A percentile compares a stretch with the other conserved stretches of the same genome.
These are phyloP conservation scores for Micropoecilia bifurca DNA, from an alignment of 2,797 vertebrate genomes.

Conservation along the genomic window DNA sequence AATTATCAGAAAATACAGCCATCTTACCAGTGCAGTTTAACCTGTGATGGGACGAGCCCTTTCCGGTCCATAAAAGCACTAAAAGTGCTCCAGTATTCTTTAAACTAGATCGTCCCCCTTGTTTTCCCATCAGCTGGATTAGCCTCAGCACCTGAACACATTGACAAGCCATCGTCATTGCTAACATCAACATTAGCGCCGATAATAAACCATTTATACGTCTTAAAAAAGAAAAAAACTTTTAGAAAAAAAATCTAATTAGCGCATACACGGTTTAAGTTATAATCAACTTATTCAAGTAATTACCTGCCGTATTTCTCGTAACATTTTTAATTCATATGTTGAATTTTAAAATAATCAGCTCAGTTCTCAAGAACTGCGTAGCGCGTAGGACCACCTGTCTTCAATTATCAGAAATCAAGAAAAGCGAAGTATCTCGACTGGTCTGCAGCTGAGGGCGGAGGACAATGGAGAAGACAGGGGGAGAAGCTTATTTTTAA, in stretches of 20 bases:
- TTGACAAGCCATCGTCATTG: conserved; percentile 25
- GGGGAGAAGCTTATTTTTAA: too few relatives aligned
- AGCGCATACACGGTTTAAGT: background rate
- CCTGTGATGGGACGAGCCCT: background rate
- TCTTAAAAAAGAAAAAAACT: background rate
- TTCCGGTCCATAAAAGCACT: conserved; percentile 62
- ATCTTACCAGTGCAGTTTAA: conserved; percentile 62
- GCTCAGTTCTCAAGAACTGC: background rate
- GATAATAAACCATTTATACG: background rate
- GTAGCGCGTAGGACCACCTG: background rate
- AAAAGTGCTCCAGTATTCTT: conserved; percentile 57
- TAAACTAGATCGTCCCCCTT: background rate
- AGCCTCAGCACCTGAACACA: conserved; percentile 60
- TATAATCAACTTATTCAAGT: background rate
- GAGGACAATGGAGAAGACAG: too few relatives aligned
- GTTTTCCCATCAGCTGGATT: conserved; percentile 45
- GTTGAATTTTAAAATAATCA: background rate
- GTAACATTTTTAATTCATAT: conserved; percentile 38
- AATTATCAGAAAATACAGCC: background rate
- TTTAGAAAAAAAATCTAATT: background rate
- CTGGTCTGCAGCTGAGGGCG: too few relatives aligned
- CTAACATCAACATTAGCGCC: conserved; percentile 11
- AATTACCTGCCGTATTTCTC: conserved; percentile 64
- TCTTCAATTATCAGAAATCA: background rate
- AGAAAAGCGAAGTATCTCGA: background rate